Conservation (phyloP, 2,113 vertebrate genomes). For the Quiscalus mexicanus region DNA sequence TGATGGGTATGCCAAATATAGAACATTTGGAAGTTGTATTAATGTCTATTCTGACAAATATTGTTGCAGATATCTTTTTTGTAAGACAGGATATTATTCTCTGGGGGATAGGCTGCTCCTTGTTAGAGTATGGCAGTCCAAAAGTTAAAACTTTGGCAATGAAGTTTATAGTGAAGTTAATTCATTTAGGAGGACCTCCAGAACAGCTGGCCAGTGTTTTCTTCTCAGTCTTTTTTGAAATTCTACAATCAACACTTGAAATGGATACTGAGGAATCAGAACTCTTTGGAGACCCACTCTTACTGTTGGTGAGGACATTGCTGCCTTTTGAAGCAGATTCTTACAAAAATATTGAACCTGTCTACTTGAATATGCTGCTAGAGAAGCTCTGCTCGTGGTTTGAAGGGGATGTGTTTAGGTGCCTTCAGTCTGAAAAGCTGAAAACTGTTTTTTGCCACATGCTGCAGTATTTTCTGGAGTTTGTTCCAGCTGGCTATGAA, state of each 20-base stretch:
- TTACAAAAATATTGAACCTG: conserved; percentile 80
- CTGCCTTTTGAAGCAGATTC: conserved; percentile 77
- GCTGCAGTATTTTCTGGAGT: conserved; percentile 84
- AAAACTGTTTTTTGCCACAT: conserved; percentile 83
- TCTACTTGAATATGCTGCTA: conserved; percentile 87
- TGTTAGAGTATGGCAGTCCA: conserved; percentile 80
- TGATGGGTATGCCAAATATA: conserved; percentile 78
- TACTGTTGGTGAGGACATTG: conserved; percentile 79
- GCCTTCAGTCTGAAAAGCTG: conserved; percentile 77
- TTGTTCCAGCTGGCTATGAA: conserved; percentile 83
- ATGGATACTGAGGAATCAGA: conserved; percentile 68
- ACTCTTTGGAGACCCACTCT: conserved; percentile 79
- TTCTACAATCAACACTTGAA: conserved; percentile 75
- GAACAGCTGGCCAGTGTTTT: conserved; percentile 81
- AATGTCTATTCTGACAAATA: conserved; percentile 79
- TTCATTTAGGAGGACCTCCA: conserved; percentile 85
- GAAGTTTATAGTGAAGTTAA: conserved; percentile 78
- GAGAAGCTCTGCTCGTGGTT: conserved; percentile 83
- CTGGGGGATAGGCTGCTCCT: conserved; percentile 85
- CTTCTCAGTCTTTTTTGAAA: conserved; percentile 82
- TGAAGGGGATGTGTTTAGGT: conserved; percentile 71
- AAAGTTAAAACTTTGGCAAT: conserved; percentile 79
- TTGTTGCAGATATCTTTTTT: conserved; percentile 82
- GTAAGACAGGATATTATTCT: conserved; percentile 76
- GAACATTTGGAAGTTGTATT: conserved; percentile 82